phyloP scores from a whole-genome alignment of 2,113 vertebrate species.

The Echinops telfairi region DNA sequence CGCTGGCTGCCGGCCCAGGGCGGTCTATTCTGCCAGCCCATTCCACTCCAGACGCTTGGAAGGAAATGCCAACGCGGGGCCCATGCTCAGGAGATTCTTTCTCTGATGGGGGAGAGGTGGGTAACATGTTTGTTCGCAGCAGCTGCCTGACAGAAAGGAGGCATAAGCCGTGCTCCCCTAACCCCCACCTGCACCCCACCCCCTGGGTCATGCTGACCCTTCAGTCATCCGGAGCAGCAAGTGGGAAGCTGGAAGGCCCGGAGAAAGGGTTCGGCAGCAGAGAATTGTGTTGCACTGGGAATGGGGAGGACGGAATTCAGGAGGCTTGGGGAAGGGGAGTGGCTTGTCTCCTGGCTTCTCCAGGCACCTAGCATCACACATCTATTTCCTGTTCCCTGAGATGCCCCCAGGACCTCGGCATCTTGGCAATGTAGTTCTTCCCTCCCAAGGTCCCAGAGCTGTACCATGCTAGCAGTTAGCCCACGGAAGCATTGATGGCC shows the following conservation, averaged over 20 bases:
- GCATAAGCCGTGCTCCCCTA: neutral
- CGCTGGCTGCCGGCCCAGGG: neutral
- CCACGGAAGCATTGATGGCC: neutral
- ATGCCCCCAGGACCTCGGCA: neutral
- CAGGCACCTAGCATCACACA: neutral
- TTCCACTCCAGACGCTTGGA: neutral
- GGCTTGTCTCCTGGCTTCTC: fast-evolving
- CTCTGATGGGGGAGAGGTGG: neutral
- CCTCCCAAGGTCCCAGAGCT: neutral
- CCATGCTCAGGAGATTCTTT: neutral
- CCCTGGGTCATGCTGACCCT: too few species aligned
- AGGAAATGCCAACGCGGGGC: neutral
- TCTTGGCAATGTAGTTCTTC: neutral
- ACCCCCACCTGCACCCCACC: too few species aligned
- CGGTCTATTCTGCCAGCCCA: neutral
- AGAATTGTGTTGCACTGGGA: neutral
- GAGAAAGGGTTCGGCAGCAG: neutral
- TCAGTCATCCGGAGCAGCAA: neutral
- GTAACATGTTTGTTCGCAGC: neutral
- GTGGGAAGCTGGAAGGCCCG: neutral
- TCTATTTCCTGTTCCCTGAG: too few species aligned
- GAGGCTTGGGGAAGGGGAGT: neutral
- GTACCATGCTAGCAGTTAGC: fast-evolving
- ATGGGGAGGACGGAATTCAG: neutral
- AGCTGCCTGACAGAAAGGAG: neutral